Evolutionary conservation across 2,888 invertebrate species (phyloP), one percentile per base, ranked within the genome.

Genomic region (Nematopogon swammerdamellus): DNA sequence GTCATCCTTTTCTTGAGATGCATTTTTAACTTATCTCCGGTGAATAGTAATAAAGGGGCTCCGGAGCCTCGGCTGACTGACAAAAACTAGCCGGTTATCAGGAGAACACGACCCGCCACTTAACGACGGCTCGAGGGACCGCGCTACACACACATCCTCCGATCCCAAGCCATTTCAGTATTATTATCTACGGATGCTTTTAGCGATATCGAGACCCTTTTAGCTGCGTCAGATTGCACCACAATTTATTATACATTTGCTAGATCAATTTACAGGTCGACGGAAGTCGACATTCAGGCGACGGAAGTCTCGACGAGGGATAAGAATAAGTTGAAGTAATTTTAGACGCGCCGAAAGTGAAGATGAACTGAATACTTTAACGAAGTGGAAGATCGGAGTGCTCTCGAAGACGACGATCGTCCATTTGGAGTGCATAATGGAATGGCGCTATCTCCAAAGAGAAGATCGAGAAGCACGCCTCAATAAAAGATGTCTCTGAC

Each of bases 1-100:
- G 46, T 43, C 4, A n/a, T n/a, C 36, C 36, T 36, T 36, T 36
- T 36, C 44, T 49, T 47, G 63, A 62, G 60, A 60, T 42, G 42
- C 36, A 4, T 36, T 36, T 36, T 36, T 36, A 36, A 14, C 36
- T 36, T 36, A 36, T 45, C 64, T 59, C 65, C 65, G 68, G 69
- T 76, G 76, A 75, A 47, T 25, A 29, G 47, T 29, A 44, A 50
- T 51, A 51, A 52, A 49, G 51, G 53, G 45, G 48, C 45, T 70
- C 59, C 59, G 63, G 63, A 63, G 62, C 62, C n/a, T n/a, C 64
- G 69, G 64, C 62, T 65, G 67, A 64, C 64, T 64, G 65, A 77
- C 69, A 77, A 77, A 77, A 76, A 76, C 70, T 67, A 57, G 67
- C 63, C 74, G 36, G 36, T 77, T 79, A 79, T 79, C 79, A 70